Evolutionary conservation across 2,113 vertebrate species (phyloP), one percentile per base, ranked within the genome.

Genomic region (Sander lucioperca): DNA sequence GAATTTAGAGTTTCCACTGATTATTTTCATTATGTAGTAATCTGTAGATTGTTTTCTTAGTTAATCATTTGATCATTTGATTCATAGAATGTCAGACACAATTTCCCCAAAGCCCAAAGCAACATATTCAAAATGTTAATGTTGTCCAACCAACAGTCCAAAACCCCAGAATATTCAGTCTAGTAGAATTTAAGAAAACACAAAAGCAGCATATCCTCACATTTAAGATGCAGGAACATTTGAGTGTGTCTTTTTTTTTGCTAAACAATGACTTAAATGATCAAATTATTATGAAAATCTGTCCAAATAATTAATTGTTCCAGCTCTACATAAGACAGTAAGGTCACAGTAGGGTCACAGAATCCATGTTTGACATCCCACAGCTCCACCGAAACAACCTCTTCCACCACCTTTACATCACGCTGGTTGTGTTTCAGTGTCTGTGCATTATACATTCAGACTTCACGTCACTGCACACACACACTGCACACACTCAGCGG

Each of bases 381-480:
- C 79, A 65, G 18, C 27, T 53, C 48, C 74, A 39, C 68, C 23
- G 36, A 68, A 75, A 36, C 59, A 13, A 65, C 82, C 71, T 21
- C 51, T 27, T n/a, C 62, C 57, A 53, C 14, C 56, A n/a, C 21
- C 27, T 64, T 82, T 68, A 47, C 84, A 79, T 89, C 76, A 86
- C 19, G 65, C 33, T n/a, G 50, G 57, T 51, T 50, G 27, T 68
- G 66, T 77, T 79, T 80, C 66, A 48, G 45, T 23, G 43, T 62
- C 68, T 77, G 73, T 87, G 79, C 82, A 73, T 81, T 86, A 71
- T 90, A 72, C 53, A 27, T 75, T 70, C 4, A 71, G 84, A 77
- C 64, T 81, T 77, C 71, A 79, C 58, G 78, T 88, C 84, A 84
- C 63, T 80, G 72, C 74, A 50, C 61, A 82, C 73, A 64, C 86